Evolutionary conservation across 2,888 invertebrate genomes (phyloP), one percentile per base, ranked within the genome.

Genomic region (Thyatira batis): DNA sequence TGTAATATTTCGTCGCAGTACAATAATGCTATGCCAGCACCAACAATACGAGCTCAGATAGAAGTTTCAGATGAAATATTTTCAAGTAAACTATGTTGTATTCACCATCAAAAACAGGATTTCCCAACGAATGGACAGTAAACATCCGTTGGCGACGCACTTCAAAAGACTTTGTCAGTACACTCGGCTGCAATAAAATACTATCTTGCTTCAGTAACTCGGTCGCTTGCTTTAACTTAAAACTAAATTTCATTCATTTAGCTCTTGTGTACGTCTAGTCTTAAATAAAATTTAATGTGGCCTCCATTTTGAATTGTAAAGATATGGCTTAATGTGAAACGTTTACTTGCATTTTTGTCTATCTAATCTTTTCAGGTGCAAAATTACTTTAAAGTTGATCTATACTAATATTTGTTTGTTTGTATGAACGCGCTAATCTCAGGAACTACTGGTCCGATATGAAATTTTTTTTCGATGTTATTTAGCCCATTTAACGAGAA

Each of bases 81-180:
- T 61, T 39, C 45, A 58, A 68, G 61, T 64, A 60, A 56, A 60
- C 57, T 62, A 53, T 71, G 58, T 55, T 51, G 58, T 55, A 61
- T 61, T 67, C 67, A 71, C 39, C 13, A 39, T 39, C 39, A 39
- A 17, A 33, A 76, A 73, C 71, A 69, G 70, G 69, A 73, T 74
- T 65, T 70, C 57, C 52, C 49, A 50, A 52, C 52, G 72, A 71
- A 71, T 67, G 67, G 68, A 65, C 73, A 66, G 70, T 74, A 74
- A 75, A 76, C 72, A 76, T 68, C 65, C 61, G 59, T 43, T 49
- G 30, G 17, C 30, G 49, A 52, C 45, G 55, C 50, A 67, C 61
- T 71, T 71, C 65, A 67, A 68, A 72, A 69, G 66, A 67, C 64
- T 63, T 54, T 61, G 17, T 55, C 17, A 33, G 46, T 28, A 30